Evolutionary conservation across 2,797 vertebrate species (phyloP).

Genomic region (Lepilemur ruficaudatus): DNA sequence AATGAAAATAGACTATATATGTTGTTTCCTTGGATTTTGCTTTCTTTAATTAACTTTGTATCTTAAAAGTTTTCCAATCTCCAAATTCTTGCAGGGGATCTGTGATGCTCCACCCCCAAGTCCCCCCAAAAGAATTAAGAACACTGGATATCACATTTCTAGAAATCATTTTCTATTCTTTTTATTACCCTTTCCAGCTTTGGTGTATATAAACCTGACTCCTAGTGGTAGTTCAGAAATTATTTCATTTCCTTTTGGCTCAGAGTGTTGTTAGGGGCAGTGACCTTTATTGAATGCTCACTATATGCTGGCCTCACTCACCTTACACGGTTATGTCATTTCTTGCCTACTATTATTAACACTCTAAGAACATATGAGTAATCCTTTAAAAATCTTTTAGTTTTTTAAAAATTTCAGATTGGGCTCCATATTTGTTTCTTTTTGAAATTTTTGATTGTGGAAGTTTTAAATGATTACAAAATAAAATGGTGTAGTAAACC

Average conservation of each 20-base stretch:
- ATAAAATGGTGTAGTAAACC: background rate
- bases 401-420: background rate
- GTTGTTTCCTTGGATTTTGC: background rate
- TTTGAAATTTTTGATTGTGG: background rate
- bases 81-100: background rate
- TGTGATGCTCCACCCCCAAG: background rate
- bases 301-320: background rate
- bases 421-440: background rate
- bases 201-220: conserved; percentile 66
- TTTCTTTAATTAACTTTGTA: background rate
- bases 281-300: background rate
- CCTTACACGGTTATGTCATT: background rate
- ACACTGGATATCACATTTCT: background rate
- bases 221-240: conserved; percentile 41
- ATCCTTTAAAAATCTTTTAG: background rate
- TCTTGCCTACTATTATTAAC: background rate
- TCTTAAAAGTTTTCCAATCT: background rate
- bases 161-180: background rate
- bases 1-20: background rate
- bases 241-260: background rate
- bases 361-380: background rate
- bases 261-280: background rate
- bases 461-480: background rate
- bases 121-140: background rate
- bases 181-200: background rate